Evolutionary conservation across 2,113 vertebrate genomes (phyloP), one percentile per base, ranked within the genome.

Genomic region (Pteropus alecto): DNA sequence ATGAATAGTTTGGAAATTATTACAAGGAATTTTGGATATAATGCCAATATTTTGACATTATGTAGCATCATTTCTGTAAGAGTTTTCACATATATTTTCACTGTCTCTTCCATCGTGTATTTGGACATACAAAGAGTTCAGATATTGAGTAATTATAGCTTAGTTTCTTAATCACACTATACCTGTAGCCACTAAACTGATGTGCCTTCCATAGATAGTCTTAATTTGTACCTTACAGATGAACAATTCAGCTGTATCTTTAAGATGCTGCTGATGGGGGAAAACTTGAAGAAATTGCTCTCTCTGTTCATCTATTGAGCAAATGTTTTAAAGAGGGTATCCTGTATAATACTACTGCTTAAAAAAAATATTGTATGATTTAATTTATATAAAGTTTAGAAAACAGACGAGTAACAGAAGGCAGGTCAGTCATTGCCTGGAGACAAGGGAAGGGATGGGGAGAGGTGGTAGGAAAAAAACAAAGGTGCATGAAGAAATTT

Each of bases 81-180:
- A 74, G 4, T 71, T 92, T 95, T 90, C 43, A 90, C 21, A 15
- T 95, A 8, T 70, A 28, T 38, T 74, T 88, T 58, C 30, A 60
- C 21, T 77, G 61, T 61, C 54, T 79, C 9, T 87, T 56, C 16
- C 3, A 35, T 74, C 48, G 8, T 65, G 22, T 89, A 54, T 61
- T 89, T 95, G 77, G 96, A 54, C n/a, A 46, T 82, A 87, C 30
- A 92, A 93, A 87, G 77, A 82, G 43, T 74, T 97, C 16, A 90
- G 68, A 63, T 94, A 83, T 89, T 90, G 30, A 85, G 5, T 97
- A 83, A 81, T 74, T 85, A 68, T 16, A 38, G 26, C 21, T 76
- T 76, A 87, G 35, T 65, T 76, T 91, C 46, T 85, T 79, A 83
- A 56, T 78, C 26, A 90, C 19, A 74, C 28, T 4, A 19, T 78